Percentiles rank a stretch among this genome's conserved stretches.
phyloP scores from a whole-genome alignment of 1,140 invertebrate genomes.

The Hycleus cichorii region DNA sequence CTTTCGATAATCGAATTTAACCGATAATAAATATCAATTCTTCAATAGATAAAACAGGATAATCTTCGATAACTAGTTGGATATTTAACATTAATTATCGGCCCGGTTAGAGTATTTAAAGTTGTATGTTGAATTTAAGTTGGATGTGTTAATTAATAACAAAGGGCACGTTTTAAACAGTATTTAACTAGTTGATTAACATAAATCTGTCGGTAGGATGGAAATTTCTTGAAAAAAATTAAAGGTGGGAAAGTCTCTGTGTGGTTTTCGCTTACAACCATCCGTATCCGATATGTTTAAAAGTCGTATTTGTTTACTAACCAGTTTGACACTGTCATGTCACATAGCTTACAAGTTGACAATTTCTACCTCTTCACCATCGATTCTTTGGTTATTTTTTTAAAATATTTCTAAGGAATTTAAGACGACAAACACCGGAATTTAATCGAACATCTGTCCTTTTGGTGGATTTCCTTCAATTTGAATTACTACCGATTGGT shows the following conservation, averaged over 20 bases:
- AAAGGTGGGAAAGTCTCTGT: constrained; percentile 13
- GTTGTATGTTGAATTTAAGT: constrained; percentile 7
- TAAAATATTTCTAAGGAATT: too few relatives aligned
- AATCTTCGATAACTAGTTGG: too few relatives aligned
- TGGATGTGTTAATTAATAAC: constrained; percentile 14
- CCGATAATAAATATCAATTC: too few relatives aligned
- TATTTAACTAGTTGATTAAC: constrained; percentile 9
- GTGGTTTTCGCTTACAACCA: background rate
- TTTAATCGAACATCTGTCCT: too few relatives aligned
- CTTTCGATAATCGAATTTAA: too few relatives aligned
- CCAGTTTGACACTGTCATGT: constrained; percentile 15
- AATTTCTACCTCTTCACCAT: background rate
- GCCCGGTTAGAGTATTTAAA: constrained; percentile 11
- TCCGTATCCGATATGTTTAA: too few relatives aligned
- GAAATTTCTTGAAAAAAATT: constrained; percentile 1
- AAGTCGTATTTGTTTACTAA: constrained; percentile 6
- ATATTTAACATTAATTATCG: constrained; percentile 3
- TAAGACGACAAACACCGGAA: too few relatives aligned
- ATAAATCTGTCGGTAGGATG: constrained; percentile 1
- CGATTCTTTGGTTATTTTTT: too few relatives aligned
- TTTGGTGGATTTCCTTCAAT: too few relatives aligned
- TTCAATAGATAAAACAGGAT: too few relatives aligned
- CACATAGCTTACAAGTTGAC: constrained; percentile 14
- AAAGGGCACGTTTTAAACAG: constrained; percentile 16
- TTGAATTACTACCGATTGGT: too few relatives aligned